These are phyloP conservation scores for Solen grandis DNA, from an alignment of 1,140 invertebrate genomes.

Conservation along the genomic window DNA sequence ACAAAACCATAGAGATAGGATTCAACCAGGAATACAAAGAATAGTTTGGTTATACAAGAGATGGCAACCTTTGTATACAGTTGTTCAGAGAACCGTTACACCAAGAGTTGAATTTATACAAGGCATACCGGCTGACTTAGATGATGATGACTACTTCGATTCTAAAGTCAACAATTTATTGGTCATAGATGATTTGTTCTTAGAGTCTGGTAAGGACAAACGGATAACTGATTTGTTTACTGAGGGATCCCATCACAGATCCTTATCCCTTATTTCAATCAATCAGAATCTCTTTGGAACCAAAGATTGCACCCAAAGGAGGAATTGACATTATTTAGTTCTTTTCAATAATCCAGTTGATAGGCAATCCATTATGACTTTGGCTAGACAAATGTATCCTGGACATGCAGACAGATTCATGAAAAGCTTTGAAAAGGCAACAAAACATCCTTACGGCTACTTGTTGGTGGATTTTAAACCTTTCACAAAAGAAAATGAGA, in stretches of 20 bases:
- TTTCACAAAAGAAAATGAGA: conserved; percentile 13
- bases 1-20: background rate
- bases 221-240: conserved; percentile 39
- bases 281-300: conserved; percentile 32
- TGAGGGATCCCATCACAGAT: conserved; percentile 22
- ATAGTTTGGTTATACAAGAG: conserved; percentile 26
- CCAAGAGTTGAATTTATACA: conserved; percentile 19
- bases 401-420: conserved; percentile 10
- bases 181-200: conserved; percentile 1
- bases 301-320: conserved; percentile 20
- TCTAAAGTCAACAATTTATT: conserved; percentile 13
- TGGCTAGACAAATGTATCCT: no score
- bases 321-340: conserved; percentile 29
- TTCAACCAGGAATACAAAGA: background rate
- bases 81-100: background rate
- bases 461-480: conserved; percentile 27
- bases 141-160: conserved; percentile 1
- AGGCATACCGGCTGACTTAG: conserved; percentile 21
- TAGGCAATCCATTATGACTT: background rate
- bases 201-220: conserved; percentile 8
- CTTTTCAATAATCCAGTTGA: conserved; percentile 14
- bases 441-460: conserved; percentile 10
- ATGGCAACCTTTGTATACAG: conserved; percentile 30
- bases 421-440: conserved; percentile 18
- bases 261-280: background rate